Percentiles rank a stretch among this genome's conserved stretches.
phyloP scores from a whole-genome alignment of 2,888 invertebrate species.

The Stenotaenia linearis region DNA sequence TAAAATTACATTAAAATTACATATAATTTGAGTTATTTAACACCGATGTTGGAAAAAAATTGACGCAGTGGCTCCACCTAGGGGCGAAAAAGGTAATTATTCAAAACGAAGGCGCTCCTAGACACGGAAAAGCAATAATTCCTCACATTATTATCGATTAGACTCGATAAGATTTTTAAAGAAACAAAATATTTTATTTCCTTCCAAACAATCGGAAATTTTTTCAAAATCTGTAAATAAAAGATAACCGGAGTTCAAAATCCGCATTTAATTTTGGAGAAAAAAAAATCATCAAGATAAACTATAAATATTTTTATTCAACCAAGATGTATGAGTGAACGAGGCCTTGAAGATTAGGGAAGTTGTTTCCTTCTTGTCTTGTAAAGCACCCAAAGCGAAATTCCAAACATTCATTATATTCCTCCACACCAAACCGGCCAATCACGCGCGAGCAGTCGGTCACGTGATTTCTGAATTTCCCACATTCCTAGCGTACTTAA shows the following conservation, averaged over 20 bases:
- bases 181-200: background rate
- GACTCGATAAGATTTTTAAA: too few species aligned
- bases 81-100: too few species aligned
- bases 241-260: too few species aligned
- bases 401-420: slow-evolving; percentile 28
- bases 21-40: too few species aligned
- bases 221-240: too few species aligned
- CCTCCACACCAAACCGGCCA: slow-evolving; percentile 13
- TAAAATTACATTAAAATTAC: too few species aligned
- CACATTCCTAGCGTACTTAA: slow-evolving; percentile 32
- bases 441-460: background rate
- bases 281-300: background rate
- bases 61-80: background rate
- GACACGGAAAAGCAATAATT: too few species aligned
- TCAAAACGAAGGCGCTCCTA: too few species aligned
- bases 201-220: too few species aligned
- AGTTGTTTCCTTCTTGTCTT: slow-evolving; percentile 26
- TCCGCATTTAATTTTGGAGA: background rate
- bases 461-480: slow-evolving; percentile 31
- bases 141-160: too few species aligned
- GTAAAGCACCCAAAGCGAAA: slow-evolving; percentile 24
- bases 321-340: background rate
- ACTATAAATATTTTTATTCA: background rate
- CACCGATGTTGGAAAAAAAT: too few species aligned
- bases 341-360: slow-evolving; percentile 21